These are phyloP conservation scores for Cheiracanthium punctorium DNA, from an alignment of 2,888 invertebrate genomes.

Conservation along the genomic window DNA sequence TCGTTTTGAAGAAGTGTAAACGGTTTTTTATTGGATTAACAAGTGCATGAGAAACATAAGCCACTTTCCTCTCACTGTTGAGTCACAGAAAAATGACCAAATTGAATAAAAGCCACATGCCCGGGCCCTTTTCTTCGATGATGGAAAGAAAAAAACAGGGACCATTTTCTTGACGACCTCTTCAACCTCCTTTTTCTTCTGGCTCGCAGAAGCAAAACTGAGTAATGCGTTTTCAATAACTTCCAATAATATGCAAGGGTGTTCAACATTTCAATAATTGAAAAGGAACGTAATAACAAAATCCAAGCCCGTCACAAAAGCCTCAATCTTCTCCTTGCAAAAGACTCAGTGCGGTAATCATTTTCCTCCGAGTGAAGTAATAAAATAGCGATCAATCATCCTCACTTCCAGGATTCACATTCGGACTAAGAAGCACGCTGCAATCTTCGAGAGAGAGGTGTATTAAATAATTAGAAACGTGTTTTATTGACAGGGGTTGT, in stretches of 20 bases:
- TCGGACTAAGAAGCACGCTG: neutral
- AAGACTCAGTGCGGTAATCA: neutral
- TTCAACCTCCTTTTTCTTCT: neutral
- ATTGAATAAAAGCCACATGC: neutral
- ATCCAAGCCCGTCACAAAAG: neutral
- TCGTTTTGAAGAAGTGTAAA: too few relatives aligned
- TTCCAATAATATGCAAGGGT: neutral
- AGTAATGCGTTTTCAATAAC: constrained; percentile 17
- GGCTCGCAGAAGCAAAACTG: neutral
- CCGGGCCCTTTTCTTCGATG: neutral
- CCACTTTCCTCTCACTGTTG: neutral
- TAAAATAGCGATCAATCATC: constrained; percentile 10
- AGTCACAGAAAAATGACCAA: neutral
- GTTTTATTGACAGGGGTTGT: neutral
- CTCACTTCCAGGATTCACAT: neutral
- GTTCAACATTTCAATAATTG: neutral
- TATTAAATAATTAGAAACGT: neutral
- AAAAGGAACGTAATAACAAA: constrained; percentile 1
- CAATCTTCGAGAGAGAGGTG: neutral
- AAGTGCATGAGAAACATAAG: neutral
- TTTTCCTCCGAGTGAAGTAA: constrained; percentile 1
- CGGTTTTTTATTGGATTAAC: too few relatives aligned
- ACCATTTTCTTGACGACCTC: neutral
- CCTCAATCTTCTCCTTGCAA: neutral
- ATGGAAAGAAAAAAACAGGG: constrained; percentile 4